Base-by-base conservation (phyloP, 2,888 invertebrate species). In the Trachelus troglodyta region DNA sequence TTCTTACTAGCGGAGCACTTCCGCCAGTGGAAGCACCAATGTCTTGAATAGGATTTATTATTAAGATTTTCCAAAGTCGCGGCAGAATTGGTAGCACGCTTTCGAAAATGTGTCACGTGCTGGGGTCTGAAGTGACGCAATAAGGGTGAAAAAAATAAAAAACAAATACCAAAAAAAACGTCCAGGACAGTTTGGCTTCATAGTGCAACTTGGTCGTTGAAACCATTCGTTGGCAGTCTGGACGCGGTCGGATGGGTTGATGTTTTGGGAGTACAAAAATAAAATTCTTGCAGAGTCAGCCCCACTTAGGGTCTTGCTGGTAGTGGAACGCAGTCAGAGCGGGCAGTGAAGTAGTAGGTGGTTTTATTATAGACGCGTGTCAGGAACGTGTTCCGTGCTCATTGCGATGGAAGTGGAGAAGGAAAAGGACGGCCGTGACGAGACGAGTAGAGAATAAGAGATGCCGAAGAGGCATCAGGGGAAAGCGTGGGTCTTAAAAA, bases 241-340 rank as follows among this genome's bases (percentile, higher is more conserved):
- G 76, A 71, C 34, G 75, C 34, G 71, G 71, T 71, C 71, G 71
- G 71, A 23, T 71, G 33, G 12, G 71, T 71, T 71, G 71, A 71
- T 80, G 81, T 80, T 83, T 83, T 81, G 80, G 77, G 79, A 74
- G 75, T 77, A 77, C 79, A 80, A 83, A 82, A 83, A 81, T 85
- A 76, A 80, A 81, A 82, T 81, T 86, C 80, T 78, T 86, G 85
- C 86, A 80, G 83, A 85, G 85, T 85, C 85, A 86, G 82, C 75
- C 69, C 78, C 81, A 83, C 81, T 81, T 84, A 79, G 69, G 75
- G 73, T 40, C 73, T 79, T 74, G 81, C 56, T 56, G 56, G 56
- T 9, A 34, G 76, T 33, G 33, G 56, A 77, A 69, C 73, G 69
- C 23, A 35, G 34, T 30, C 37, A 30, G 73, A 30, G 75, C 69